A percentile compares a stretch with the other conserved stretches of the same genome.
Evolutionary conservation across 2,888 invertebrate species (phyloP).

Genomic region (Sarcophaga rosellei): DNA sequence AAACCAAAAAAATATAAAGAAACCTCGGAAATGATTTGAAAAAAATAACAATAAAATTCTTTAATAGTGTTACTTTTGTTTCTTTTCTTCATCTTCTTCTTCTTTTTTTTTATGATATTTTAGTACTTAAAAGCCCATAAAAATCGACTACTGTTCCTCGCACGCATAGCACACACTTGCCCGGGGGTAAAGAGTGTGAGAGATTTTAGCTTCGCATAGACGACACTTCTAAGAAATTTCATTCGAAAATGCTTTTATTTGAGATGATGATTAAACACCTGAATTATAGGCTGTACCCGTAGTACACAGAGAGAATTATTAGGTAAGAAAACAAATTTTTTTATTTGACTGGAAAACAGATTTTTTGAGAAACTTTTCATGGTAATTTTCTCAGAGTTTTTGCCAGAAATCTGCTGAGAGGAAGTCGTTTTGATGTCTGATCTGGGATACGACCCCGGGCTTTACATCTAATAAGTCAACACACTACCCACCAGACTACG

Average conservation of each 20-base stretch:
- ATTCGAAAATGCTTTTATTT: conserved; percentile 48
- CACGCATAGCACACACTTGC: neutral
- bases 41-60: conserved; percentile 61
- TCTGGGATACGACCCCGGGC: fast-evolving
- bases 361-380: too few relatives aligned
- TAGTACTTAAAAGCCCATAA: conserved; percentile 43
- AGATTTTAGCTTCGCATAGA: neutral
- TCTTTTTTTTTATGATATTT: neutral
- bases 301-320: conserved; percentile 26
- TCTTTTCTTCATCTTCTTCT: neutral
- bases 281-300: conserved; percentile 1
- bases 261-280: conserved; percentile 46
- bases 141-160: conserved; percentile 45
- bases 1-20: neutral
- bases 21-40: neutral
- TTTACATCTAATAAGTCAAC: too few relatives aligned
- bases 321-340: too few relatives aligned
- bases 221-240: conserved; percentile 58
- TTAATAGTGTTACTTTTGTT: conserved; percentile 44
- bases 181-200: neutral
- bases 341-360: too few relatives aligned
- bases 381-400: too few relatives aligned
- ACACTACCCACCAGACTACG: too few relatives aligned
- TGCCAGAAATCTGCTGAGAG: too few relatives aligned
- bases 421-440: too few relatives aligned